Base-by-base conservation (phyloP, 2,888 invertebrate species). In the Eupeodes luniger region DNA sequence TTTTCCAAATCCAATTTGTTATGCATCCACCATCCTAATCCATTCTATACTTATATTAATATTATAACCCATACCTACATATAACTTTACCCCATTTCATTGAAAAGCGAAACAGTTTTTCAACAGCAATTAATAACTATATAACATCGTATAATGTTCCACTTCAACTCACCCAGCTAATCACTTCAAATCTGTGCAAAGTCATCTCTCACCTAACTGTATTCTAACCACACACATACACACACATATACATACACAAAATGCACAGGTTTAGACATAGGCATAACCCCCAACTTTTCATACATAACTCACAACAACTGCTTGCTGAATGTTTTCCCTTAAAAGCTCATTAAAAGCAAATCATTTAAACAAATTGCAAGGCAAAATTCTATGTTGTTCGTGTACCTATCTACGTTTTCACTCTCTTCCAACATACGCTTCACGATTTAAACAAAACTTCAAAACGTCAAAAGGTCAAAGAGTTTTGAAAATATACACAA, bases 1-100 rank as follows among this genome's bases (percentile, higher is more conserved):
- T 88, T 88, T 88, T 78, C 88, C 81, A 88, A 85, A 88, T 88
- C 88, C 88, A 88, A 88, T 88, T 88, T 85, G 88, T 88, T 88
- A 88, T 88, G 85, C 82, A 82, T 76, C 75, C 75, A 74, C 62
- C 85, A 85, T 81, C 69, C 69, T 84, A 85, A 77, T 85, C 62
- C 55, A 69, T 53, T 44, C 57, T 70, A 34, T 49, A 44, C 51
- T 34, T 36, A 40, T 44, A 19, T 4, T 47, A 27, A 40, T 40
- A 9, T 27, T 53, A 19, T 53, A 5, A 2, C 12, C 6, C 14
- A 27, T 7, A 34, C 27, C 12, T 40, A 34, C 27, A 5, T 40
- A 40, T 40, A 40, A 40, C 5, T 40, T 40, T 40, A 40, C 40
- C 62, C 70, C 74, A 62, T 47, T 40, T 61, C 74, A 51, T 70